Percentiles rank a stretch among this genome's conserved stretches.
These are phyloP conservation scores for Megalurothrips usitatus DNA, from an alignment of 2,888 invertebrate genomes.

Conservation along the genomic window DNA sequence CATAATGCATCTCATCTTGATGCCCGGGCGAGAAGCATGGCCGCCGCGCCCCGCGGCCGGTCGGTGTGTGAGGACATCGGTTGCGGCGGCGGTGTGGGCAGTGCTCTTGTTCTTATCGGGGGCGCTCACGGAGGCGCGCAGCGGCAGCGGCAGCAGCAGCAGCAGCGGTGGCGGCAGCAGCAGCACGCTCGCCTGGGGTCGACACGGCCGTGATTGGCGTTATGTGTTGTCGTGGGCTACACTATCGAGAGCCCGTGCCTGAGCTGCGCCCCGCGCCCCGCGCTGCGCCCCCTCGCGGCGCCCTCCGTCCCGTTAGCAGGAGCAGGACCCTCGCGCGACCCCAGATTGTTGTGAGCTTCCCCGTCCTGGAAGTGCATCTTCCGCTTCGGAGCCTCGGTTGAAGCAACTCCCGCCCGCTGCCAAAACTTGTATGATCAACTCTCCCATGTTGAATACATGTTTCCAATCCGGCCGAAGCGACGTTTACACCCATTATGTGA, in stretches of 20 bases:
- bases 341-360: no score
- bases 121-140: not conserved
- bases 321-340: no score
- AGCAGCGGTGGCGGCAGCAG: not conserved
- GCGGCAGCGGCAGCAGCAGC: no score
- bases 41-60: not conserved
- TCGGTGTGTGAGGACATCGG: not conserved
- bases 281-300: not conserved
- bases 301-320: no score
- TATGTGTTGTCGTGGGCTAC: not conserved
- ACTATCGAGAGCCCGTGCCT: not conserved
- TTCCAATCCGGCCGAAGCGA: no score
- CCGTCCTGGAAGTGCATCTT: no score
- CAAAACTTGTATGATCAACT: no score
- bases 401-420: no score
- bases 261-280: not conserved
- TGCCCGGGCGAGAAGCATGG: not conserved
- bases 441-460: no score
- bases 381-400: no score
- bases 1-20: not conserved
- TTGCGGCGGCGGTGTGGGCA: not conserved
- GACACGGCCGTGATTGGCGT: not conserved
- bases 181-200: not conserved
- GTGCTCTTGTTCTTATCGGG: no score
- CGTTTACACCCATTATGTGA: no score